A percentile compares a stretch with the other conserved stretches of the same genome.
These are phyloP conservation scores for Sphinx pinastri DNA, from an alignment of 2,888 invertebrate species.

Conservation along the genomic window DNA sequence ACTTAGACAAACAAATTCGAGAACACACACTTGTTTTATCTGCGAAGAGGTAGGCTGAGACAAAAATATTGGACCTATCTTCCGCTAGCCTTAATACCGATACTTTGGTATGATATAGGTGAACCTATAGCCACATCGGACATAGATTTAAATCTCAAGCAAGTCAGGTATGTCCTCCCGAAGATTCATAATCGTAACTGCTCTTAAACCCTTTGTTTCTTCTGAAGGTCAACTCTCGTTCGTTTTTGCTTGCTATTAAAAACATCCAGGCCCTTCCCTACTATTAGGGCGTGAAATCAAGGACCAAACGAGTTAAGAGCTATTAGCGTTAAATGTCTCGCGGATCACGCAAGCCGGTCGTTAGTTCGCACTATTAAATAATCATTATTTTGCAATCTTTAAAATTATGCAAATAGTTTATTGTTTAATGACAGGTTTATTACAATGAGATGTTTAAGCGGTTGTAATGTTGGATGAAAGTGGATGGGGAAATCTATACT, in stretches of 20 bases:
- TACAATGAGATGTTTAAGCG: background rate
- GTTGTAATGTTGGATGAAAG: background rate
- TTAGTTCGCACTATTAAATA: conserved; percentile 5
- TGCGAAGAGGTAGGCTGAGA: no score
- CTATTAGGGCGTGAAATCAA: conserved; percentile 20
- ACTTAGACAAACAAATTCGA: no score
- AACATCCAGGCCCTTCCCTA: conserved; percentile 8
- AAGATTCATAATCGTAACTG: no score
- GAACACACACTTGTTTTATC: no score
- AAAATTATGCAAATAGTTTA: conserved; percentile 16
- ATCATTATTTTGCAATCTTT: conserved; percentile 4
- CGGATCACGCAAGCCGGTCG: conserved; percentile 3
- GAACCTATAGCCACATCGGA: no score
- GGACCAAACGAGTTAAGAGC: conserved; percentile 15
- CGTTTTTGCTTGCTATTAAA: background rate
- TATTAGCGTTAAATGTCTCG: conserved; percentile 12
- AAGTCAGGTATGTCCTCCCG: no score
- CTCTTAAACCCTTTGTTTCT: no score
- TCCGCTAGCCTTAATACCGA: no score
- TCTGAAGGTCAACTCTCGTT: background rate
- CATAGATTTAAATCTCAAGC: no score
- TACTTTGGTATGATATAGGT: no score
- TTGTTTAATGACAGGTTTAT: conserved; percentile 21
- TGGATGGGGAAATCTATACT: no score
- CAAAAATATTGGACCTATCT: no score